Percentiles rank a stretch among this genome's conserved stretches.
Conservation (phyloP, 2,888 invertebrate species). For the Pyrrhosoma nymphula region DNA sequence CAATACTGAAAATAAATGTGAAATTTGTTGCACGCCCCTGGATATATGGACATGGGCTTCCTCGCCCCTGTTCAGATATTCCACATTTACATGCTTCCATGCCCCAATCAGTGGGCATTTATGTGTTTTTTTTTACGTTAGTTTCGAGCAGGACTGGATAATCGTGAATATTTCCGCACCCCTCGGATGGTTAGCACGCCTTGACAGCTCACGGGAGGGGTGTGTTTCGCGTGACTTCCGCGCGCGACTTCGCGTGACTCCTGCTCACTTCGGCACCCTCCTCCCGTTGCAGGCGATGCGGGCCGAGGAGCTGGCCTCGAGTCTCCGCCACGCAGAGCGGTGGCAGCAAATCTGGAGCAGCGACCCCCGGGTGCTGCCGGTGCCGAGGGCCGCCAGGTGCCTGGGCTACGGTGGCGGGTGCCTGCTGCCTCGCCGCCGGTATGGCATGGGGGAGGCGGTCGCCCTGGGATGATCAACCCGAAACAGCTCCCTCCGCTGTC, state of each 20-base stretch:
- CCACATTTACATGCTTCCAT: too few relatives aligned
- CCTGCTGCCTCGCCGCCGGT: conserved; percentile 39
- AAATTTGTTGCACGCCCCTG: too few relatives aligned
- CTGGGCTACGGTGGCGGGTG: conserved; percentile 30
- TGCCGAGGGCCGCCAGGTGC: conserved; percentile 37
- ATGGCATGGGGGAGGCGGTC: conserved; percentile 48
- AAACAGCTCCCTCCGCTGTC: background rate
- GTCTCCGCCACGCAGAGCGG: conserved; percentile 86
- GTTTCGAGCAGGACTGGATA: too few relatives aligned
- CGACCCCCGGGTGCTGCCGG: background rate
- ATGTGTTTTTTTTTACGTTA: too few relatives aligned
- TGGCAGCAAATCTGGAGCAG: conserved; percentile 88
- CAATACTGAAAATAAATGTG: too few relatives aligned
- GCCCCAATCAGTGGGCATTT: too few relatives aligned
- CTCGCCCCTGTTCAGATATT: too few relatives aligned
- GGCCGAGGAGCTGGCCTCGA: conserved; percentile 83
- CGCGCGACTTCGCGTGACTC: background rate
- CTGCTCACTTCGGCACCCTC: background rate
- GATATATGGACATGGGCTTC: too few relatives aligned
- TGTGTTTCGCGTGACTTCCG: background rate
- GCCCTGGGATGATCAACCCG: background rate
- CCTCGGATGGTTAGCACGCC: background rate
- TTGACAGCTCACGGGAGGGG: background rate
- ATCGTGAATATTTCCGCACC: too few relatives aligned
- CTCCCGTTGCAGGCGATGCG: conserved; percentile 80